Percentiles rank a stretch among this genome's conserved stretches.
Conservation (phyloP, 2,797 vertebrate genomes). For the Streptopelia turtur region DNA sequence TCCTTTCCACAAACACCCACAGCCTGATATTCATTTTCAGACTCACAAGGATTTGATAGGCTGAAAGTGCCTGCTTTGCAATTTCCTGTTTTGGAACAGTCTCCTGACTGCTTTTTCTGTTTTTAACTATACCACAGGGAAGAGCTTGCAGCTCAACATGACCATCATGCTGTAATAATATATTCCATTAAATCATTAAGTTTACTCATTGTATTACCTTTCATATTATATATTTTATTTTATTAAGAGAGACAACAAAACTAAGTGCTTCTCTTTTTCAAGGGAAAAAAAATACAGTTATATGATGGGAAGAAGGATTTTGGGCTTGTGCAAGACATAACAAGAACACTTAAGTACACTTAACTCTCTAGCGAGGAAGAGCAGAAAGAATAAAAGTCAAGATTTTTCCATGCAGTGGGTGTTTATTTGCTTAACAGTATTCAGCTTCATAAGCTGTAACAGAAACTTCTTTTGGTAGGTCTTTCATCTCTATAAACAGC, state of each 20-base stretch:
- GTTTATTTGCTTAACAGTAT: constrained; percentile 53
- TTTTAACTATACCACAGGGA: not conserved
- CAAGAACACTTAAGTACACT: not conserved
- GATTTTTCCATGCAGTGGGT: constrained; percentile 1
- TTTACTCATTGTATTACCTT: not conserved
- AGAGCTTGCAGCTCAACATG: not conserved
- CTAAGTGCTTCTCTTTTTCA: not conserved
- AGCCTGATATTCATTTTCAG: not conserved
- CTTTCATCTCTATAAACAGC: constrained; percentile 71
- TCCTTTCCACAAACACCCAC: not conserved
- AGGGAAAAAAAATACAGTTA: not conserved
- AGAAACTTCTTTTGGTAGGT: constrained; percentile 57
- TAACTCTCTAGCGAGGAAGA: constrained; percentile 15
- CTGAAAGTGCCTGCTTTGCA: not conserved
- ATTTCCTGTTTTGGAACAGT: not conserved
- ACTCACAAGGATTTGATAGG: not conserved
- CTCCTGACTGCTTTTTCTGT: not conserved
- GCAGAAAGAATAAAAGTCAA: constrained; percentile 31
- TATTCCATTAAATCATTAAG: not conserved
- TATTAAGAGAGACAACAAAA: not conserved
- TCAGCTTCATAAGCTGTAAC: constrained; percentile 37
- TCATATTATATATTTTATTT: not conserved
- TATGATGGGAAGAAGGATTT: not conserved
- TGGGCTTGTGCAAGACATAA: not conserved
- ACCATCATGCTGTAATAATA: not conserved